These are phyloP conservation scores for Drosophila kepulauana DNA, from an alignment of 1,140 invertebrate genomes.

Conservation along the genomic window DNA sequence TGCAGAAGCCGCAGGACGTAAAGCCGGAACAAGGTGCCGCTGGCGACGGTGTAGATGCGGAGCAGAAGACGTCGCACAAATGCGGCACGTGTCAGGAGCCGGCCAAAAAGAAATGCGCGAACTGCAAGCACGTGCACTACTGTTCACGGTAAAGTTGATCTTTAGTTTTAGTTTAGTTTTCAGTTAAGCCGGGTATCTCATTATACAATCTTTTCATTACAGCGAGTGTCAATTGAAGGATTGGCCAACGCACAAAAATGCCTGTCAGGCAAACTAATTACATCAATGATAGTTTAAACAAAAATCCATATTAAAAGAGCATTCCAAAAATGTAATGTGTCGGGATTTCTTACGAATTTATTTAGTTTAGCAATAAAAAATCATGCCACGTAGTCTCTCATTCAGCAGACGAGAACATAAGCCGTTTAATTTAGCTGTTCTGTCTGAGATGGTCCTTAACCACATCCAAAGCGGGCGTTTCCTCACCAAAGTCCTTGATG, in stretches of 20 bases:
- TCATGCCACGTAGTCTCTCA: conserved; percentile 76
- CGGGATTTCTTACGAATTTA: conserved; percentile 51
- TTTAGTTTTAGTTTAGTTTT: too few relatives aligned
- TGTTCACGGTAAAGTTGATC: conserved; percentile 85
- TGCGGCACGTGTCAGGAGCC: conserved; percentile 85
- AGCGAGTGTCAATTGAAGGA: conserved; percentile 86
- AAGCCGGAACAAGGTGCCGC: conserved; percentile 38
- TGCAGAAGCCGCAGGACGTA: conserved; percentile 25
- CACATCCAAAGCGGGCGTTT: conserved; percentile 96
- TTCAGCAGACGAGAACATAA: conserved; percentile 59
- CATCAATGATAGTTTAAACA: not conserved
- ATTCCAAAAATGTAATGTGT: conserved; percentile 68
- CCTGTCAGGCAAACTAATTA: conserved; percentile 37
- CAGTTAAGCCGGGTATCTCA: not conserved
- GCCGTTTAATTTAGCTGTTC: conserved; percentile 81
- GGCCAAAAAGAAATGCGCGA: conserved; percentile 86
- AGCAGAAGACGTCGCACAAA: conserved; percentile 13
- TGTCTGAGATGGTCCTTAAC: conserved; percentile 95
- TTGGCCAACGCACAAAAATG: conserved; percentile 85
- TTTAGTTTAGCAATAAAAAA: conserved; percentile 65
- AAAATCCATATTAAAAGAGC: conserved; percentile 45
- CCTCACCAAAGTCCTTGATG: conserved; percentile 98
- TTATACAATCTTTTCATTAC: conserved; percentile 16
- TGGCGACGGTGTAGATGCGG: conserved; percentile 7
- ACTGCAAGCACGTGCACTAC: conserved; percentile 86